phyloP scores from a whole-genome alignment of 2,888 invertebrate species.

The Leptodirus hochenwartii region DNA sequence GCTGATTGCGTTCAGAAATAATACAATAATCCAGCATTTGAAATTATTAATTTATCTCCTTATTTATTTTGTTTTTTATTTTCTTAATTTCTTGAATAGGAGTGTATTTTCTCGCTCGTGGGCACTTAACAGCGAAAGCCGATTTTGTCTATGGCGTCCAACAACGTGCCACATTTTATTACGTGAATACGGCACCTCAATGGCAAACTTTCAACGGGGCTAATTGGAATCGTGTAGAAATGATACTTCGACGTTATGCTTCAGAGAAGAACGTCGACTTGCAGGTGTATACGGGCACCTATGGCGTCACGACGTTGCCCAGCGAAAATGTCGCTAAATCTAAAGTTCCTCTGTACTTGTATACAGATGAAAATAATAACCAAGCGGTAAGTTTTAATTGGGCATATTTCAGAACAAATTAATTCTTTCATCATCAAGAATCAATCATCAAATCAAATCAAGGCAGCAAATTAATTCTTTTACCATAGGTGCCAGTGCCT shows the following conservation, averaged over 20 bases:
- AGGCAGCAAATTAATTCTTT: no score
- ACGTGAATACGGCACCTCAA: constrained; percentile 45
- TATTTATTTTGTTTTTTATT: no score
- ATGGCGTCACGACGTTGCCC: constrained; percentile 35
- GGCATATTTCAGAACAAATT: no score
- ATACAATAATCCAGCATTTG: no score
- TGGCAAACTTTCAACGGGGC: constrained; percentile 44
- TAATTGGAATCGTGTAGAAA: constrained; percentile 36
- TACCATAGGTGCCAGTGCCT: no score
- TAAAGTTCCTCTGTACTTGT: constrained; percentile 19
- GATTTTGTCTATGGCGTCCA: constrained; percentile 40
- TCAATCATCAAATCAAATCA: no score
- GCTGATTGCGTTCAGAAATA: no score
- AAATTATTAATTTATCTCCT: no score
- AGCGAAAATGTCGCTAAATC: constrained; percentile 20
- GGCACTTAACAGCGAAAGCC: constrained; percentile 36
- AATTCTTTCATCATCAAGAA: no score
- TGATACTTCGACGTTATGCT: constrained; percentile 28
- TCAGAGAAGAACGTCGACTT: constrained; percentile 20
- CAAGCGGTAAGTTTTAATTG: no score
- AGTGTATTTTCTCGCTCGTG: constrained; percentile 31
- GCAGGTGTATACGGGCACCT: constrained; percentile 40
- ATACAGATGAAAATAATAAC: no score
- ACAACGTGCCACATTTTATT: constrained; percentile 41
- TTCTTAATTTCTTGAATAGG: no score